A percentile compares a stretch with the other conserved stretches of the same genome.
These are phyloP conservation scores for Dasypus novemcinctus DNA, from an alignment of 2,113 vertebrate species.

Conservation along the genomic window DNA sequence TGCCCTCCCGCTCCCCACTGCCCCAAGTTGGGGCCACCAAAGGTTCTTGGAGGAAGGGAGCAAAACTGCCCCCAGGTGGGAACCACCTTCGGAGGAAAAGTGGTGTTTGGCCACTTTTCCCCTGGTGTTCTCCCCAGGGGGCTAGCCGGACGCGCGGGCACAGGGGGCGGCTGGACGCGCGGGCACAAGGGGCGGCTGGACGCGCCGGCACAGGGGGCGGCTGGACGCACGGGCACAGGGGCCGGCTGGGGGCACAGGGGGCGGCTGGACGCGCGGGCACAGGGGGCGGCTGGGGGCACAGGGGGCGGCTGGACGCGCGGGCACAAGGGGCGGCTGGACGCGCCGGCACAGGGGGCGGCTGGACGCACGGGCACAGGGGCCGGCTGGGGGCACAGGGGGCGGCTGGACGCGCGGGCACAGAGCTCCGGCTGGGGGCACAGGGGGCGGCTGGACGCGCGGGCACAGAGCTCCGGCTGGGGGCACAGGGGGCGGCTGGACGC, in stretches of 20 bases:
- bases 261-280: neutral
- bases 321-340: too few relatives aligned
- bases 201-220: neutral
- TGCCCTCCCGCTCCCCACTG: neutral
- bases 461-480: neutral
- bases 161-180: neutral
- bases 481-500: neutral
- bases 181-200: neutral
- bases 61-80: neutral
- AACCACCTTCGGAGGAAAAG: neutral
- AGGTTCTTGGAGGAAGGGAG: neutral
- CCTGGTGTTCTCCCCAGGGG: fast-evolving
- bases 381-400: neutral
- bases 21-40: too few relatives aligned
- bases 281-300: neutral
- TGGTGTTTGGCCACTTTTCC: too few relatives aligned
- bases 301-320: too few relatives aligned
- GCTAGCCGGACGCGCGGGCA: neutral
- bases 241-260: neutral
- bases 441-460: neutral
- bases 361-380: neutral
- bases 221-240: neutral
- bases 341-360: neutral
- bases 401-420: neutral
- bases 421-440: neutral